These are phyloP conservation scores for Sphaeridia pumilis DNA, from an alignment of 2,888 invertebrate genomes.

Conservation along the genomic window DNA sequence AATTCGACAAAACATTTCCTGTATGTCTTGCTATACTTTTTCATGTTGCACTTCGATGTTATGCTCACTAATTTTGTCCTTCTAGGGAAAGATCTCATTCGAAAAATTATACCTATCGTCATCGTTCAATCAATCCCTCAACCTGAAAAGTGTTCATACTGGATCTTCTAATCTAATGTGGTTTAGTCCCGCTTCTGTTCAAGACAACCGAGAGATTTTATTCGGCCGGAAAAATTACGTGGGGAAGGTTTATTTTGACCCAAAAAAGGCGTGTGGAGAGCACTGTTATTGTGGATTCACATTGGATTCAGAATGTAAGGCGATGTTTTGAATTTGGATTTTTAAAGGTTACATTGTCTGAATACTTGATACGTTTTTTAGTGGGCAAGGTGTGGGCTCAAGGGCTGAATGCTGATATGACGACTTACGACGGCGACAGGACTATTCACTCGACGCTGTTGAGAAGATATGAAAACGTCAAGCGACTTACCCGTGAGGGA, in stretches of 20 bases:
- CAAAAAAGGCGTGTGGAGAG: constrained; percentile 56
- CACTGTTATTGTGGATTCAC: constrained; percentile 67
- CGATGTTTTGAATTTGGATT: constrained; percentile 31
- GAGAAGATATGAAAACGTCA: constrained; percentile 30
- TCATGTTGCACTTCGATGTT: neutral
- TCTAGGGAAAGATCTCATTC: constrained; percentile 63
- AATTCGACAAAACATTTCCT: constrained; percentile 68
- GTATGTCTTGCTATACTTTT: constrained; percentile 44
- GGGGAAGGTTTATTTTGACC: constrained; percentile 55
- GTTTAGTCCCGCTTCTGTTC: constrained; percentile 28
- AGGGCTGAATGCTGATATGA: constrained; percentile 26
- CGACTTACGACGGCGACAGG: constrained; percentile 31
- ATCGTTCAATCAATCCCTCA: constrained; percentile 67
- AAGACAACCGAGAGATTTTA: constrained; percentile 30
- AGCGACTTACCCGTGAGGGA: constrained; percentile 31
- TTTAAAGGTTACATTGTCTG: constrained; percentile 16
- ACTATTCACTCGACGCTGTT: constrained; percentile 25
- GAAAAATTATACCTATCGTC: constrained; percentile 68
- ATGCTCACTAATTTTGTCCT: constrained; percentile 22
- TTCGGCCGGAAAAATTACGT: constrained; percentile 41
- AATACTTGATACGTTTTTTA: constrained; percentile 12
- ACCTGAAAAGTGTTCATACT: constrained; percentile 42
- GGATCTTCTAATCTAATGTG: constrained; percentile 43
- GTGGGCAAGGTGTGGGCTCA: constrained; percentile 31
- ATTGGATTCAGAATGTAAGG: constrained; percentile 51